A percentile compares a stretch with the other conserved stretches of the same genome.
Conservation (phyloP, 2,113 vertebrate species). For the Leptodactylus fuscus region DNA sequence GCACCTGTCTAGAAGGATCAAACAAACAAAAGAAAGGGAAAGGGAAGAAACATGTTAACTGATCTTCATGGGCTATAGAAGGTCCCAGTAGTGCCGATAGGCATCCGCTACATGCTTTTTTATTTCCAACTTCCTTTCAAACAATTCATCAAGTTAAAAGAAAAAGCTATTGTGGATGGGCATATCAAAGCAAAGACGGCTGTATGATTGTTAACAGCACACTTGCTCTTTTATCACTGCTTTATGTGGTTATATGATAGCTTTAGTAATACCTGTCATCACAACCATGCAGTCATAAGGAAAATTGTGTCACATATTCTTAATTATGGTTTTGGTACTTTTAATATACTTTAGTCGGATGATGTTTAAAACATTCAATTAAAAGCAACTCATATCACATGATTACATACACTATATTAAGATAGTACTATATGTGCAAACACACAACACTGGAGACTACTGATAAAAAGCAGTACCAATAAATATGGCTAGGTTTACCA, state of each 20-base stretch:
- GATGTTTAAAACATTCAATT: not conserved
- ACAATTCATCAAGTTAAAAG: conserved; percentile 69
- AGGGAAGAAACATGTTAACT: conserved; percentile 74
- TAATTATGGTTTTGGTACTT: not conserved
- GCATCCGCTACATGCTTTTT: conserved; percentile 75
- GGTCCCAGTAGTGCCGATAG: conserved; percentile 71
- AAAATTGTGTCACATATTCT: not conserved
- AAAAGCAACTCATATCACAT: not conserved
- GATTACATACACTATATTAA: not conserved
- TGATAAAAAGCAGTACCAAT: not conserved
- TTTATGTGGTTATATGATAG: conserved; percentile 68
- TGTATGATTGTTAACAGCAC: conserved; percentile 66
- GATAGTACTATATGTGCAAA: not conserved
- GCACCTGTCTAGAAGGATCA: conserved; percentile 67
- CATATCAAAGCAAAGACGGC: conserved; percentile 67
- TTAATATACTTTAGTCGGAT: not conserved
- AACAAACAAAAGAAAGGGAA: conserved; percentile 69
- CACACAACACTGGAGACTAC: not conserved
- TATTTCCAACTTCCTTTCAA: conserved; percentile 76
- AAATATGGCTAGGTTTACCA: not conserved
- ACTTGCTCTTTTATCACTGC: conserved; percentile 72
- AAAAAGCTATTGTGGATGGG: conserved; percentile 67
- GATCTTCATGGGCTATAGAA: conserved; percentile 75
- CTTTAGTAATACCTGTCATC: conserved; percentile 61
- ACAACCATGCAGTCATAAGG: not conserved